Conservation (phyloP, 2,113 vertebrate genomes). For the Hymenochirus boettgeri region DNA sequence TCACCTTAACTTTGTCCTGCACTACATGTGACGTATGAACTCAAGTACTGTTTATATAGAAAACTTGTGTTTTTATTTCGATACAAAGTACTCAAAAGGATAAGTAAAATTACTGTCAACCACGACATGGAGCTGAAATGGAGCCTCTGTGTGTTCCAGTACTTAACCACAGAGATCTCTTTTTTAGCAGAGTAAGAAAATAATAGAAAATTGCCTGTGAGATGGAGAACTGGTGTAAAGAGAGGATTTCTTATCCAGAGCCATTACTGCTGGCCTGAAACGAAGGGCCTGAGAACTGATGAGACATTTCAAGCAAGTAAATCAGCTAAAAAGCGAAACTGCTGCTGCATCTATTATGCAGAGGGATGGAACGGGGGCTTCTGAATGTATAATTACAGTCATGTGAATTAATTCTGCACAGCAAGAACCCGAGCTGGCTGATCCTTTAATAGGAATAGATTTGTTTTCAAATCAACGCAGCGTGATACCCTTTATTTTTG, state of each 20-base stretch:
- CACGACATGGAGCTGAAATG: neutral
- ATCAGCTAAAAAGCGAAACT: constrained; percentile 49
- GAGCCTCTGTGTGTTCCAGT: neutral
- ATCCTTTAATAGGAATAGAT: constrained; percentile 33
- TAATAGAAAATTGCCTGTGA: neutral
- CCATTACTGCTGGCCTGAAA: constrained; percentile 47
- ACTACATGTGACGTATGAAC: neutral
- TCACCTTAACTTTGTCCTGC: too few relatives aligned
- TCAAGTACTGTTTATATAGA: constrained; percentile 8
- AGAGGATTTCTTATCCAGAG: constrained; percentile 44
- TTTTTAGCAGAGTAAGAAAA: neutral
- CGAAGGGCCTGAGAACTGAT: constrained; percentile 38
- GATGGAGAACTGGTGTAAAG: neutral
- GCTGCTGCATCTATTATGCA: constrained; percentile 48
- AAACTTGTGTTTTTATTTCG: constrained; percentile 2
- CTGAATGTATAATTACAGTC: constrained; percentile 48
- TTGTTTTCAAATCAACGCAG: constrained; percentile 32
- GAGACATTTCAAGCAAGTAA: constrained; percentile 50
- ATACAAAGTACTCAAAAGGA: neutral
- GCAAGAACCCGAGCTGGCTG: constrained; percentile 36
- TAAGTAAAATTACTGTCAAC: constrained; percentile 4
- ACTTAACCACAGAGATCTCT: neutral
- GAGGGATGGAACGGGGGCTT: constrained; percentile 41
- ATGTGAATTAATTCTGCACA: constrained; percentile 37
- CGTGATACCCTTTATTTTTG: constrained; percentile 19